Evolutionary conservation across 2,888 invertebrate species (phyloP), one percentile per base, ranked within the genome.

Genomic region (Chrysomela aeneicollis): DNA sequence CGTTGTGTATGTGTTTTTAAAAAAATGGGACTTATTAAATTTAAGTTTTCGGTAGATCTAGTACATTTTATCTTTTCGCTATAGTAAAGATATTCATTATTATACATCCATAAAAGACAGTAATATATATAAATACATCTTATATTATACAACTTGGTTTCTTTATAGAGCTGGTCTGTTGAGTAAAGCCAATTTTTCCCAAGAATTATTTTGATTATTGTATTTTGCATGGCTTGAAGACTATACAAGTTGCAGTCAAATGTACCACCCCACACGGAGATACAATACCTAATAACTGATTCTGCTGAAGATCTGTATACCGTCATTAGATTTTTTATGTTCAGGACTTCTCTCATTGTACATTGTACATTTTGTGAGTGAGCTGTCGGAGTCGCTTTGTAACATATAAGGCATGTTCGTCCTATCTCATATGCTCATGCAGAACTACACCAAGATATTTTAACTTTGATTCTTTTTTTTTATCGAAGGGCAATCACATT

Each of bases 251-350:
- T 50, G 50, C 50, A 50, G 50, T 50, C 50, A 21, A 50, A 50
- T 19, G 19, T 50, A 50, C 50, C 50, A 50, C 18, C 21, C 50
- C 50, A 21, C 21, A 50, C 50, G 18, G 51, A 51, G 26, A 51
- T 51, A 22, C 21, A 51, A 26, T 21, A 50, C 50, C 50, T 50
- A 50, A 50, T 50, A 50, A 50, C 50, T 50, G 50, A 22, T 49
- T 49, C 49, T 49, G 49, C 15, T 19, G 19, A 49, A 9, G 49
- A 49, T 49, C 49, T 49, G 18, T 18, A 49, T 49, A 49, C 17
- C 49, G 17, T 17, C 26, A 26, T 26, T 26, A 49, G 17, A 18
- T 49, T 49, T n/a, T n/a, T n/a, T n/a, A 6, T 5, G 6, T 6
- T 51, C n/a, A 51, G 22, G 51, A 22, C n/a, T 51, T n/a, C n/a